Evolutionary conservation across 2,113 vertebrate species (phyloP), one percentile per base, ranked within the genome.

Genomic region (Grammomys dolichurus): DNA sequence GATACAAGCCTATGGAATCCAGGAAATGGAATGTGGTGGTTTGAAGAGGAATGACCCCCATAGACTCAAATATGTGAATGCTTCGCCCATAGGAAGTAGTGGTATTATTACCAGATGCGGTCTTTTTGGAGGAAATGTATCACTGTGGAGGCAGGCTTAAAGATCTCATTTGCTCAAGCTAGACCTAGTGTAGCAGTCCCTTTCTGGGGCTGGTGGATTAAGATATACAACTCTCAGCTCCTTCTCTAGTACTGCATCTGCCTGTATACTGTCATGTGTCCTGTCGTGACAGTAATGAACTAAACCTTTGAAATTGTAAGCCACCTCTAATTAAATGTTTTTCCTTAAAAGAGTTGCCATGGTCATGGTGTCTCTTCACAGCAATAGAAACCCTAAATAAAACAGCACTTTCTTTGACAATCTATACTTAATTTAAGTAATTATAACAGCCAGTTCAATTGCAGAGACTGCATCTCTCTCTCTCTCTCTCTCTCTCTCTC

Each of bases 401-500:
- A n/a, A 72, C 17, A 40, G 17, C 36, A 72, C 56, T 58, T 31
- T 65, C 8, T 51, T 51, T 75, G 40, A 65, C 7, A 70, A 78
- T 51, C 58, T 43, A 43, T 54, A 85, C 92, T 87, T 92, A 95
- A 90, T 92, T 84, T 94, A 97, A 91, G 10, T 46, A 56, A 77
- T 91, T n/a, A 60, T 70, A 87, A 60, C 14, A 60, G 24, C 20
- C 28, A 67, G 82, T 89, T 46, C 3, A 33, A 0, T 81, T 65
- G 7, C 24, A 28, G 46, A 20, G 26, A 76, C 12, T 73, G 8
- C 22, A 20, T 56, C 3, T 46, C 13, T 40, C 40, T 40, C 40
- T 40, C 40, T 40, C 40, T 40, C 40, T 40, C 40, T 40, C 40
- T 40, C 40, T 40, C 40, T 40, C 40, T 40, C 40, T 40, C 40